These are phyloP conservation scores for Chromobotia macracanthus DNA, from an alignment of 2,797 vertebrate genomes.

Conservation along the genomic window DNA sequence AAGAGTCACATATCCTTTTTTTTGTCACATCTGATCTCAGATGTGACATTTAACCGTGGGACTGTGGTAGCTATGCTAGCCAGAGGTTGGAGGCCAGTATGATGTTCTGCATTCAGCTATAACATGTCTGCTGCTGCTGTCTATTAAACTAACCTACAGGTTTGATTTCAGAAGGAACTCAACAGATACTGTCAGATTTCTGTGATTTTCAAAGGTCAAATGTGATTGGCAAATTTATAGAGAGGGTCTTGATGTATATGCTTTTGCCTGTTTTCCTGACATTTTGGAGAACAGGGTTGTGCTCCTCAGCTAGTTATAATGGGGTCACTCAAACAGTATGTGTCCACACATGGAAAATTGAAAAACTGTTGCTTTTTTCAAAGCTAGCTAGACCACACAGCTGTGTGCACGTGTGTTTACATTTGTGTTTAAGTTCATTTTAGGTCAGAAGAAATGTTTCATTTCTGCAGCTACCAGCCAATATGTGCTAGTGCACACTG, in stretches of 20 bases:
- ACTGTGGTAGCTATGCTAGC: slow-evolving; percentile 15
- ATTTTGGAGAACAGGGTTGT: slow-evolving; percentile 53
- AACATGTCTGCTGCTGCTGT: slow-evolving; percentile 38
- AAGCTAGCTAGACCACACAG: background rate
- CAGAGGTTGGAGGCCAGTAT: slow-evolving; percentile 35
- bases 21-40: slow-evolving; percentile 38
- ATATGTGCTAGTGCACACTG: background rate
- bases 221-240: slow-evolving; percentile 63
- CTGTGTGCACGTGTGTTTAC: background rate
- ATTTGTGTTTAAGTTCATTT: slow-evolving; percentile 6
- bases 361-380: background rate
- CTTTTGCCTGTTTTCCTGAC: slow-evolving; percentile 56
- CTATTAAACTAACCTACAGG: slow-evolving; percentile 46
- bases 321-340: slow-evolving; percentile 49
- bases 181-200: slow-evolving; percentile 49
- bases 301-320: slow-evolving; percentile 61
- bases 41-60: slow-evolving; percentile 50
- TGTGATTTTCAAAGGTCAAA: slow-evolving; percentile 73
- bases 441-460: background rate
- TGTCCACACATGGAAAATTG: background rate
- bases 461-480: background rate
- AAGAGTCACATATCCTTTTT: slow-evolving; percentile 34
- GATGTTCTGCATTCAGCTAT: slow-evolving; percentile 49
- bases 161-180: slow-evolving; percentile 67
- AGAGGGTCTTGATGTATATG: slow-evolving; percentile 64